phyloP scores from a whole-genome alignment of 1,140 invertebrate species.

The Scaptodrosophila lebanonensis region DNA sequence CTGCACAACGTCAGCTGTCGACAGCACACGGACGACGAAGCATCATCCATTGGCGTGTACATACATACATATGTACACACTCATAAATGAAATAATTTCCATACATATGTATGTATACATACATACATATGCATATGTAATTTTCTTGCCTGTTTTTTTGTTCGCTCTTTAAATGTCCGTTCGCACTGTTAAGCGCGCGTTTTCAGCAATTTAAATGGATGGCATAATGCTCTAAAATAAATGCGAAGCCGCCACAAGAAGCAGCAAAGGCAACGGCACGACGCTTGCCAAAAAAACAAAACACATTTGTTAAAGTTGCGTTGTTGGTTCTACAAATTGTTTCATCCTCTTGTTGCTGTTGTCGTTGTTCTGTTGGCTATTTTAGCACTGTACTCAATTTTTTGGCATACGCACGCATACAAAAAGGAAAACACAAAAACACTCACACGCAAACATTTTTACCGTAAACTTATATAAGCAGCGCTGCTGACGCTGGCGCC shows the following conservation, averaged over 20 bases:
- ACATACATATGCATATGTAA: slow-evolving; percentile 37
- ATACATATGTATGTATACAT: slow-evolving; percentile 1
- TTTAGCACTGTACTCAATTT: slow-evolving; percentile 52
- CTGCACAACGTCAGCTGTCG: no score
- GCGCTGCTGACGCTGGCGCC: slow-evolving; percentile 2
- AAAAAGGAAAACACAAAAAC: slow-evolving; percentile 2
- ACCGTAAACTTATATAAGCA: slow-evolving; percentile 60
- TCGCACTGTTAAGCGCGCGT: slow-evolving; percentile 47
- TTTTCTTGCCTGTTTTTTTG: slow-evolving; percentile 17
- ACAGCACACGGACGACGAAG: no score
- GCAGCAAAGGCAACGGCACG: slow-evolving; percentile 14
- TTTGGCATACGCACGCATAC: slow-evolving; percentile 44
- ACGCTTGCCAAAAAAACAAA: slow-evolving; percentile 58
- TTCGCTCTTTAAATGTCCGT: slow-evolving; percentile 9
- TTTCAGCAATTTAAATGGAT: slow-evolving; percentile 48
- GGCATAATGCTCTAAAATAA: slow-evolving; percentile 75
- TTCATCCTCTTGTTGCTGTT: slow-evolving; percentile 35
- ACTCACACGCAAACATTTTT: slow-evolving; percentile 18
- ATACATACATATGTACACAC: not conserved
- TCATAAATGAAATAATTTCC: no score
- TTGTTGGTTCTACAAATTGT: slow-evolving; percentile 36
- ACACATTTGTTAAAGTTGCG: slow-evolving; percentile 61
- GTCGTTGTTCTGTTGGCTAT: slow-evolving; percentile 33
- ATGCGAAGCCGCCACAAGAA: slow-evolving; percentile 39
- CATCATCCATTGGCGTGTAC: no score